Evolutionary conservation across 53 echinoderm and acorn worm species (phyloP).

Genomic region (Echinometra lucunter): DNA sequence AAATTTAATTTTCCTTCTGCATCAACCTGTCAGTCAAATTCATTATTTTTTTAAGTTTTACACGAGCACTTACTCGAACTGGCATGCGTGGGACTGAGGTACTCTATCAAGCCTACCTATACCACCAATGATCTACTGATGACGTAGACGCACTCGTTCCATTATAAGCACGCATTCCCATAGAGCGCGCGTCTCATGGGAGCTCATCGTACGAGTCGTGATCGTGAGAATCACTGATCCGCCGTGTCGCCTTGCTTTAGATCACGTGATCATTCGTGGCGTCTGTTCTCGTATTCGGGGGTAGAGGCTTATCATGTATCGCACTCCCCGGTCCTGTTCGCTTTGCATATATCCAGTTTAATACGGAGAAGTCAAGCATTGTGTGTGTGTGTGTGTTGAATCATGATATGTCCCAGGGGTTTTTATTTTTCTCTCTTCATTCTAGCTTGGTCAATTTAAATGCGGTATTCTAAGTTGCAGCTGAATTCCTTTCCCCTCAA

Average conservation of each 20-base stretch:
- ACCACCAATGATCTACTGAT: not conserved
- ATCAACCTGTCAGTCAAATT: constrained; percentile 26
- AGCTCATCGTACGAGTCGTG: not conserved
- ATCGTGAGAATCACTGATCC: constrained; percentile 46
- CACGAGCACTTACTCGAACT: not conserved
- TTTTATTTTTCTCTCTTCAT: not conserved
- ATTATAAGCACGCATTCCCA: constrained; percentile 8
- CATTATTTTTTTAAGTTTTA: not conserved
- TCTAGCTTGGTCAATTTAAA: constrained; percentile 5
- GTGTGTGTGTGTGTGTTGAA: constrained; percentile 26
- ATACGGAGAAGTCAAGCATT: constrained; percentile 5
- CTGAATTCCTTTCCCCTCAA: not conserved
- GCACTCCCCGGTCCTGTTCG: not conserved
- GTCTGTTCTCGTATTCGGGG: not conserved
- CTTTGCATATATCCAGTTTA: constrained; percentile 10
- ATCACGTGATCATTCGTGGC: constrained; percentile 40
- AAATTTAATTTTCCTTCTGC: not conserved
- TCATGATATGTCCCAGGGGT: constrained; percentile 17
- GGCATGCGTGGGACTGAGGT: not conserved
- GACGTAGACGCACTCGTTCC: not conserved
- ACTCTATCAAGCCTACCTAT: not conserved
- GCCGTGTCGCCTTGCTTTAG: constrained; percentile 1
- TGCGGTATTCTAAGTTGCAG: constrained; percentile 23
- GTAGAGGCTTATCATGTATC: not conserved
- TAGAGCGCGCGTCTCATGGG: constrained; percentile 20